These are phyloP conservation scores for Hydraecia micacea DNA, from an alignment of 2,888 invertebrate species.

Conservation along the genomic window DNA sequence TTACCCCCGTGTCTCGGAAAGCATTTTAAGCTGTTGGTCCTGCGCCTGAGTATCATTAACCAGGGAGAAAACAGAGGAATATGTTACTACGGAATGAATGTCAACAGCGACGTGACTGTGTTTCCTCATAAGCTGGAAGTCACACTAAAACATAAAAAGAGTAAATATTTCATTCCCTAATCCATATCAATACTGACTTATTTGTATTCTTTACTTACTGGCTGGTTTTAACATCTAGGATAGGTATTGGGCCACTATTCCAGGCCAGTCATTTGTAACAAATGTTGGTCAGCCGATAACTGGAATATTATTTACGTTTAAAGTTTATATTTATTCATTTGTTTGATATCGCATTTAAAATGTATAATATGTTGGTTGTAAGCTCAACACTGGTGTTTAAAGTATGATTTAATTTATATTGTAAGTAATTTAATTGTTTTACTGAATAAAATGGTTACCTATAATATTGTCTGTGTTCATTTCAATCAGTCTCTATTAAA, in stretches of 20 bases:
- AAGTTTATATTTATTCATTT: constrained; percentile 34
- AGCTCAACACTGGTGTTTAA: constrained; percentile 28
- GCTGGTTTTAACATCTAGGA: not conserved
- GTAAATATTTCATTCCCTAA: constrained; percentile 26
- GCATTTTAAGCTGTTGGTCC: too few relatives aligned
- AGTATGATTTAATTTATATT: constrained; percentile 47
- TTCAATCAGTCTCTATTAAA: not conserved
- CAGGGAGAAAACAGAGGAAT: not conserved
- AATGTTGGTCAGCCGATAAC: constrained; percentile 20
- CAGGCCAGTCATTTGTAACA: not conserved
- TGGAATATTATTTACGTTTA: constrained; percentile 5
- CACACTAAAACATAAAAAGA: not conserved
- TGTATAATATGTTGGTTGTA: constrained; percentile 38
- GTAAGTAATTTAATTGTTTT: constrained; percentile 49
- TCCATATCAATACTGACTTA: constrained; percentile 30
- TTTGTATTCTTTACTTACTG: constrained; percentile 9
- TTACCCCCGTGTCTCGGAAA: too few relatives aligned
- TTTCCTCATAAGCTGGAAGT: constrained; percentile 3
- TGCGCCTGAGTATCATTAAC: not conserved
- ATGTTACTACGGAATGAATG: not conserved
- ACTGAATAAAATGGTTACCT: constrained; percentile 47
- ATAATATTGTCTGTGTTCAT: not conserved
- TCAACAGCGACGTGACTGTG: not conserved
- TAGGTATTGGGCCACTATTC: constrained; percentile 7
- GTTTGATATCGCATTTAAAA: constrained; percentile 32